These are phyloP conservation scores for Choristoneura fumiferana DNA, from an alignment of 1,140 invertebrate species.

Conservation along the genomic window DNA sequence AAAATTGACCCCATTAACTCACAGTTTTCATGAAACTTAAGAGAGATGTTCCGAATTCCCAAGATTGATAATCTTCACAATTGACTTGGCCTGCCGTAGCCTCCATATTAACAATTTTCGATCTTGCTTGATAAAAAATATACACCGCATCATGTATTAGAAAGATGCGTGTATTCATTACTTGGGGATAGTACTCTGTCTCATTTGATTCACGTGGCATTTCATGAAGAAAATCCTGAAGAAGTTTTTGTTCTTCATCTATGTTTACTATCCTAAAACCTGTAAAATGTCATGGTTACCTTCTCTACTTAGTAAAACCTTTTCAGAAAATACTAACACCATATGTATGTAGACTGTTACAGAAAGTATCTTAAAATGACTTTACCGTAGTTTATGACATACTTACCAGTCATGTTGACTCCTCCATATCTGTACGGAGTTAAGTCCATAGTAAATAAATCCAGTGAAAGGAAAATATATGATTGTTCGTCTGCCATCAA, in stretches of 20 bases:
- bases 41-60: conserved; percentile 57
- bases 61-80: conserved; percentile 51
- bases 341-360: no score
- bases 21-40: conserved; percentile 70
- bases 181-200: no score
- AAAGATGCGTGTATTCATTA: conserved; percentile 12
- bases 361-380: no score
- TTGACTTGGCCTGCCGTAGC: conserved; percentile 26
- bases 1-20: no score
- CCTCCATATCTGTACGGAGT: conserved; percentile 89
- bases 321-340: no score
- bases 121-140: conserved; percentile 44
- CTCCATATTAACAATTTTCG: conserved; percentile 35
- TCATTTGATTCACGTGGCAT: conserved; percentile 23
- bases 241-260: conserved; percentile 30
- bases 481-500: conserved; percentile 87
- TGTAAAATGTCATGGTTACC: no score
- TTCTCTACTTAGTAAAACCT: no score
- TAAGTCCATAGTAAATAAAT: conserved; percentile 88
- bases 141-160: conserved; percentile 60
- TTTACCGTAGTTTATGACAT: no score
- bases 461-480: conserved; percentile 88
- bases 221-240: conserved; percentile 41
- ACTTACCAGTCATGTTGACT: conserved; percentile 88
- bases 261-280: conserved; percentile 54